Evolutionary conservation across 2,888 invertebrate species (phyloP).

Genomic region (Melinaea marsaeus): DNA sequence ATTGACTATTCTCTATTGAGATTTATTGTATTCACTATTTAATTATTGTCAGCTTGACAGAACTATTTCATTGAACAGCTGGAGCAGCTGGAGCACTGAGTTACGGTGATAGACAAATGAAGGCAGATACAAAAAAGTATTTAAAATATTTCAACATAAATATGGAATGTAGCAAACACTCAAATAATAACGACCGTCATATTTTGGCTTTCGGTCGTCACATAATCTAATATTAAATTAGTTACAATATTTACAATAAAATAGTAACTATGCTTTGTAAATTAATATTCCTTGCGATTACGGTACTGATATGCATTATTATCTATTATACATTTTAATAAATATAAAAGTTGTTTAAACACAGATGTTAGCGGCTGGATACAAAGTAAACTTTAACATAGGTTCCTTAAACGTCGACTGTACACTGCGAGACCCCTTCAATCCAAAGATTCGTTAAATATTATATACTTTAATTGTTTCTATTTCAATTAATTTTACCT

Average conservation of each 20-base stretch:
- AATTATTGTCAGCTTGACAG: conserved; percentile 49
- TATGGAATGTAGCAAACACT: conserved; percentile 78
- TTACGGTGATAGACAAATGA: conserved; percentile 31
- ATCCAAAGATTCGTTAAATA: conserved; percentile 73
- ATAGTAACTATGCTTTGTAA: conserved; percentile 73
- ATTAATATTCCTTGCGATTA: conserved; percentile 69
- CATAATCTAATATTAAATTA: conserved; percentile 72
- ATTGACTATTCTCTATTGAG: conserved; percentile 68
- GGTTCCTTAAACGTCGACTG: conserved; percentile 69
- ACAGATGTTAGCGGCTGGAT: conserved; percentile 72
- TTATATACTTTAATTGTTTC: conserved; percentile 73
- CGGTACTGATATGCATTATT: conserved; percentile 74
- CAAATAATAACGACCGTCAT: conserved; percentile 71
- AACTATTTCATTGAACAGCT: conserved; percentile 25
- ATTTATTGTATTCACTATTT: conserved; percentile 64
- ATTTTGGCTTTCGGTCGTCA: conserved; percentile 63
- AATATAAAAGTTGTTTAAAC: conserved; percentile 79
- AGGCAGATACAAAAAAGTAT: conserved; percentile 58
- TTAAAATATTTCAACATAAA: conserved; percentile 76
- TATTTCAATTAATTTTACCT: conserved; percentile 76
- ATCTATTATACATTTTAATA: conserved; percentile 61
- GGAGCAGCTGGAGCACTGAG: conserved; percentile 8
- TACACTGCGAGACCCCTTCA: conserved; percentile 68
- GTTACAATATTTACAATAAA: conserved; percentile 75
- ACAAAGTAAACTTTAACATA: conserved; percentile 68